Evolutionary conservation across 2,888 invertebrate species (phyloP).

Genomic region (Mystacides longicornis): DNA sequence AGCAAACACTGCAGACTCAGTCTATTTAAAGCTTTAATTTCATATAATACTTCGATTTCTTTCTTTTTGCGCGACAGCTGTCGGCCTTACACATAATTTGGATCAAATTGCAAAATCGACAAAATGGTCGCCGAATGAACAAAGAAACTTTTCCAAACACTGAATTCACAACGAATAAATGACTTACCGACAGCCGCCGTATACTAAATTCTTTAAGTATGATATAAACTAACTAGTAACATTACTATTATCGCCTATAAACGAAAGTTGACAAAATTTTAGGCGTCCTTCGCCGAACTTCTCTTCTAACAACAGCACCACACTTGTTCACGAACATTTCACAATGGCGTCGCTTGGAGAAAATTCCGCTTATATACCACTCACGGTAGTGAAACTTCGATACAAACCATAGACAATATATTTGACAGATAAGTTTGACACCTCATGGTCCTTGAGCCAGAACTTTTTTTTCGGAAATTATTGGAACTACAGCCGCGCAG

Average conservation of each 20-base stretch:
- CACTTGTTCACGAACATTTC: background rate
- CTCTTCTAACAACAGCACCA: constrained; percentile 2
- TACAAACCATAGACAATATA: no score
- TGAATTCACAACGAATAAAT: constrained; percentile 5
- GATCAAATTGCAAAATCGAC: constrained; percentile 13
- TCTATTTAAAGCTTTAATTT: constrained; percentile 22
- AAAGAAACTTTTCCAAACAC: constrained; percentile 19
- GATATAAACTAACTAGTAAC: background rate
- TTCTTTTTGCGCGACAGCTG: constrained; percentile 20
- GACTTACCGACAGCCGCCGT: constrained; percentile 18
- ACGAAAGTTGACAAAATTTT: background rate
- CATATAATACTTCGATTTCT: constrained; percentile 19
- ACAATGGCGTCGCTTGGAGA: background rate
- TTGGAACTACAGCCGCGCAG: no score
- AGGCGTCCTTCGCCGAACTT: constrained; percentile 1
- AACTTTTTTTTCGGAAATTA: no score
- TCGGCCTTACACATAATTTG: constrained; percentile 19
- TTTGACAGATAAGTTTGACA: no score
- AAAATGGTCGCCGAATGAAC: constrained; percentile 22
- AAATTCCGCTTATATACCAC: background rate
- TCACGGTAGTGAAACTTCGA: no score
- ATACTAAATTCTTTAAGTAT: constrained; percentile 9
- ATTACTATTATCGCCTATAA: constrained; percentile 2
- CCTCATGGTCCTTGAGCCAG: no score
- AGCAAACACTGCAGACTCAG: constrained; percentile 22